Percentiles rank a stretch among this genome's conserved stretches.
These are phyloP conservation scores for Oeneis ivallda DNA, from an alignment of 2,888 invertebrate genomes.

Conservation along the genomic window DNA sequence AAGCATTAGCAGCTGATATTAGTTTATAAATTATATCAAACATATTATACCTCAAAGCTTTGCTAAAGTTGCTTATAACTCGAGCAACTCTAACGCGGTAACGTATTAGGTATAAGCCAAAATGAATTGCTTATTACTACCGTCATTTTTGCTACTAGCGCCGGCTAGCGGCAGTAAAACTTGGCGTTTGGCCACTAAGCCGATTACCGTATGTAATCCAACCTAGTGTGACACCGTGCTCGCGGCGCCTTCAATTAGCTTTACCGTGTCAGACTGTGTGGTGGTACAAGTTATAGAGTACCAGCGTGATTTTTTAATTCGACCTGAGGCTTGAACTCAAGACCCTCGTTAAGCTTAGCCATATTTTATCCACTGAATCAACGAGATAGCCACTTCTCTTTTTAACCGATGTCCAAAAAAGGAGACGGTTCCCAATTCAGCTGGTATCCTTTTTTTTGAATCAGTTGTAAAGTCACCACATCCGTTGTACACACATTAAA, in stretches of 20 bases:
- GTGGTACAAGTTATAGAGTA: conserved; percentile 23
- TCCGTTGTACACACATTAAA: too few relatives aligned
- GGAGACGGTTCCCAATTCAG: too few relatives aligned
- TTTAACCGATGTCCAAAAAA: too few relatives aligned
- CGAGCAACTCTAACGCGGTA: not conserved
- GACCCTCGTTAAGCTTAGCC: too few relatives aligned
- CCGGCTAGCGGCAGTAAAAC: conserved; percentile 50
- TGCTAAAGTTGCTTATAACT: conserved; percentile 3
- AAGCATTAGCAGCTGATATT: not conserved
- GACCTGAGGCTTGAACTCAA: too few relatives aligned
- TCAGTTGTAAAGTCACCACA: too few relatives aligned
- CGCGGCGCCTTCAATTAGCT: conserved; percentile 58
- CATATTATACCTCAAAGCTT: not conserved
- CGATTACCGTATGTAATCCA: conserved; percentile 65
- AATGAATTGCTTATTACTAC: conserved; percentile 34
- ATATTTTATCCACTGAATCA: too few relatives aligned
- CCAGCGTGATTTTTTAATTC: not conserved
- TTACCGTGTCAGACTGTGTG: conserved; percentile 37
- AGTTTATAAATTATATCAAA: not conserved
- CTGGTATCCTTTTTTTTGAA: too few relatives aligned
- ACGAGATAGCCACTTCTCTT: too few relatives aligned
- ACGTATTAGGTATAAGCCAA: conserved; percentile 13
- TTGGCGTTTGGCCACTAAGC: conserved; percentile 59
- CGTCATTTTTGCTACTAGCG: conserved; percentile 28
- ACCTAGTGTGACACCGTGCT: conserved; percentile 46